Conservation (phyloP, 2,113 vertebrate genomes). For the Egretta garzetta region DNA sequence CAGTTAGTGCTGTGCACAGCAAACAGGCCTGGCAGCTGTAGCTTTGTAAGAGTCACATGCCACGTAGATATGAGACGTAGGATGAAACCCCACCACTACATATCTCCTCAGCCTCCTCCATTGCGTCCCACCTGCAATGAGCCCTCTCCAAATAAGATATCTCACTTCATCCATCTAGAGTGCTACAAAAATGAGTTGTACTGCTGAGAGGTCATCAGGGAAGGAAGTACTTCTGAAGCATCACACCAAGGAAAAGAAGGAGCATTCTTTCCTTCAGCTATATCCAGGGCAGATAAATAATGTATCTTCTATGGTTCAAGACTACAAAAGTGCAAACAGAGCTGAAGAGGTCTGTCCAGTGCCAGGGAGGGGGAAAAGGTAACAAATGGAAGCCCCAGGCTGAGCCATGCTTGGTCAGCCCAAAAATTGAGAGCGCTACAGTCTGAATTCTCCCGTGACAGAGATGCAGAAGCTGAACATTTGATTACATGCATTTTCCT, state of each 20-base stretch:
- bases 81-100: neutral
- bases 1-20: neutral
- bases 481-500: neutral
- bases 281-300: neutral
- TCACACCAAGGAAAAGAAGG: neutral
- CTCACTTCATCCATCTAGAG: neutral
- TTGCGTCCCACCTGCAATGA: neutral
- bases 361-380: neutral
- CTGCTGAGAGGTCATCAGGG: neutral
- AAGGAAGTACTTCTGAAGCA: neutral
- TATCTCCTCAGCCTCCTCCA: neutral
- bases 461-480: neutral
- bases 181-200: neutral
- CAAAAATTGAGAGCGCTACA: neutral
- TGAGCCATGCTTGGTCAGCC: neutral
- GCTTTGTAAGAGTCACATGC: neutral
- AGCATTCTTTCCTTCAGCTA: neutral
- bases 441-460: neutral
- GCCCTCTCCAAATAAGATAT: neutral
- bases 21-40: neutral
- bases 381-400: neutral
- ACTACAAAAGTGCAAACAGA: neutral
- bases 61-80: neutral
- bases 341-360: neutral
- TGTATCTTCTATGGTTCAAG: neutral